A percentile compares a stretch with the other conserved stretches of the same genome.
phyloP scores from a whole-genome alignment of 2,797 vertebrate species.

The Avahi laniger region DNA sequence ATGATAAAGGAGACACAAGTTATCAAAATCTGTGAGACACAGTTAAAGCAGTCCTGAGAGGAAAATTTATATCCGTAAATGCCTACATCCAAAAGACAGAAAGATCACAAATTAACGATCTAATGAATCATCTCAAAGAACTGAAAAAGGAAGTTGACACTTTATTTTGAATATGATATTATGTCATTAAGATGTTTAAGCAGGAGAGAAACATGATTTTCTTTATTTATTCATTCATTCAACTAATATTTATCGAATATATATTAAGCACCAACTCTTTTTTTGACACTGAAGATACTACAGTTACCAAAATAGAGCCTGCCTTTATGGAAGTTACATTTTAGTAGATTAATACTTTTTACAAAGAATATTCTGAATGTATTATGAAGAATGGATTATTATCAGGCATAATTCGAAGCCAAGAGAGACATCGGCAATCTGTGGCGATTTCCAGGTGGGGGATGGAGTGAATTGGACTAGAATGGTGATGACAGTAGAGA shows the following conservation, averaged over 20 bases:
- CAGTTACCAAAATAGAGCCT: neutral
- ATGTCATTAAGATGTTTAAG: neutral
- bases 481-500: neutral
- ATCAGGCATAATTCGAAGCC: neutral
- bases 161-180: neutral
- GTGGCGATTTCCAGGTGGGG: too few relatives aligned
- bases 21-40: too few relatives aligned
- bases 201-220: neutral
- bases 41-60: too few relatives aligned
- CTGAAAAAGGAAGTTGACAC: neutral
- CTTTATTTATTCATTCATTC: neutral
- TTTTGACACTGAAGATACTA: neutral
- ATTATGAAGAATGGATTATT: neutral
- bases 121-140: too few relatives aligned
- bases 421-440: neutral
- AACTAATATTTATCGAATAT: neutral
- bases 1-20: too few relatives aligned
- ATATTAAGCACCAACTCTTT: neutral
- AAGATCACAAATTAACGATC: too few relatives aligned
- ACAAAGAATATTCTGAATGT: neutral
- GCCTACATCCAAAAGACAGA: too few relatives aligned
- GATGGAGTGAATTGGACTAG: neutral
- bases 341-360: neutral
- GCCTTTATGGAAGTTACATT: neutral
- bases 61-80: too few relatives aligned